phyloP scores from a whole-genome alignment of 2,888 invertebrate species.

The Sinotaia quadrata region DNA sequence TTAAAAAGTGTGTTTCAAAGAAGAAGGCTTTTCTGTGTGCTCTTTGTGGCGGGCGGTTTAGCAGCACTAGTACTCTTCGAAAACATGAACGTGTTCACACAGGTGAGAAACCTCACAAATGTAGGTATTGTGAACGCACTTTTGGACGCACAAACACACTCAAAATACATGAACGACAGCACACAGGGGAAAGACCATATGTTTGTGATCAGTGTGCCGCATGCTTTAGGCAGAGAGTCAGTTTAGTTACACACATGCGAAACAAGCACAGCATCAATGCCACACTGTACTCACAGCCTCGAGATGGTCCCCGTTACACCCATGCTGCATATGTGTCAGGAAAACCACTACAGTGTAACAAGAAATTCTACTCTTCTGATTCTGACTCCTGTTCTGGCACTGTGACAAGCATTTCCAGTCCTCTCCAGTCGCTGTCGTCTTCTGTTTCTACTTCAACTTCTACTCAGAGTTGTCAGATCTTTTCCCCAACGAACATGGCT shows the following conservation, averaged over 20 bases:
- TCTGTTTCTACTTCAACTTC: too few relatives aligned
- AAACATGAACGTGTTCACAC: slow-evolving; percentile 29
- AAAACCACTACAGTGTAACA: not conserved
- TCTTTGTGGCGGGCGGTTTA: slow-evolving; percentile 20
- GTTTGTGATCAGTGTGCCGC: slow-evolving; percentile 26
- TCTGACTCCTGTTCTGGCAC: not conserved
- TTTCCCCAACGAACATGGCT: too few relatives aligned
- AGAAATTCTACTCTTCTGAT: not conserved
- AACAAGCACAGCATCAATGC: slow-evolving; percentile 2
- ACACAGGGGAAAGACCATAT: slow-evolving; percentile 19
- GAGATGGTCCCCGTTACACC: slow-evolving; percentile 1
- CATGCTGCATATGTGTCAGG: not conserved
- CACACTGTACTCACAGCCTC: slow-evolving; percentile 7
- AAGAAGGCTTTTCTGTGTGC: slow-evolving; percentile 24
- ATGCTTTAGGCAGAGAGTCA: slow-evolving; percentile 6
- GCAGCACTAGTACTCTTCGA: slow-evolving; percentile 5
- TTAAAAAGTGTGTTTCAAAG: slow-evolving; percentile 14
- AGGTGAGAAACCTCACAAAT: slow-evolving; percentile 29
- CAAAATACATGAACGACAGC: slow-evolving; percentile 18
- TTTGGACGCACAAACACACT: slow-evolving; percentile 12
- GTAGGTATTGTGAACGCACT: slow-evolving; percentile 26
- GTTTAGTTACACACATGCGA: slow-evolving; percentile 27
- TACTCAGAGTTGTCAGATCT: too few relatives aligned
- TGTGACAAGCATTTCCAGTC: not conserved
- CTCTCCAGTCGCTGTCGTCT: too few relatives aligned